Conservation (phyloP, 2,797 vertebrate genomes). For the Delichon dasypus region DNA sequence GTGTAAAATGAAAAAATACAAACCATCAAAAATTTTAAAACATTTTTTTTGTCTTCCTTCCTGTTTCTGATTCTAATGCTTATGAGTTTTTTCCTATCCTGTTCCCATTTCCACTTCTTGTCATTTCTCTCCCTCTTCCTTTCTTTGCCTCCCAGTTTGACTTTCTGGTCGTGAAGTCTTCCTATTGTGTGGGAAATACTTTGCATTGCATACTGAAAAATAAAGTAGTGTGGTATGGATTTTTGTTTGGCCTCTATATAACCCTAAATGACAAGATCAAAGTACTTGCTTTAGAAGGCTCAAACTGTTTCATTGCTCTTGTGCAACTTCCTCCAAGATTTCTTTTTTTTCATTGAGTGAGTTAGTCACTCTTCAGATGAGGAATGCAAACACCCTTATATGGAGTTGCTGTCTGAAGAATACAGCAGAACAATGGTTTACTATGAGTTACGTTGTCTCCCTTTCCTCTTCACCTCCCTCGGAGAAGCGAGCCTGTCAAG, state of each 20-base stretch:
- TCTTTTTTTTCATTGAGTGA: not conserved
- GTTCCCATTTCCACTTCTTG: slow-evolving; percentile 1
- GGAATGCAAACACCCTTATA: not conserved
- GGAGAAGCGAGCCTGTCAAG: not conserved
- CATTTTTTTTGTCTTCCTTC: not conserved
- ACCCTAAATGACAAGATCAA: not conserved
- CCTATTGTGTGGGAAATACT: not conserved
- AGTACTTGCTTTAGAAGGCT: not conserved
- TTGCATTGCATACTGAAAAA: not conserved
- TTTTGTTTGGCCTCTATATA: not conserved
- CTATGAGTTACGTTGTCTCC: not conserved
- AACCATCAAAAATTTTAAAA: not conserved
- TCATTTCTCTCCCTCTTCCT: not conserved
- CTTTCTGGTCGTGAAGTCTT: not conserved
- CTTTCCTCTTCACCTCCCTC: not conserved
- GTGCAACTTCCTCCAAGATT: slow-evolving; percentile 33
- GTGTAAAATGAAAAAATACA: not conserved
- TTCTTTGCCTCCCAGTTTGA: not conserved
- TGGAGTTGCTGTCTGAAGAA: not conserved
- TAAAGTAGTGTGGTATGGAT: not conserved
- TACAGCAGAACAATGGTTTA: not conserved
- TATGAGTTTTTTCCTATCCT: not conserved
- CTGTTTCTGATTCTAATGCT: not conserved
- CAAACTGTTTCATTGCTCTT: not conserved
- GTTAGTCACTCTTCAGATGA: slow-evolving; percentile 25